These are phyloP conservation scores for Eurystomus glaucurus DNA, from an alignment of 2,797 vertebrate species.

Conservation along the genomic window DNA sequence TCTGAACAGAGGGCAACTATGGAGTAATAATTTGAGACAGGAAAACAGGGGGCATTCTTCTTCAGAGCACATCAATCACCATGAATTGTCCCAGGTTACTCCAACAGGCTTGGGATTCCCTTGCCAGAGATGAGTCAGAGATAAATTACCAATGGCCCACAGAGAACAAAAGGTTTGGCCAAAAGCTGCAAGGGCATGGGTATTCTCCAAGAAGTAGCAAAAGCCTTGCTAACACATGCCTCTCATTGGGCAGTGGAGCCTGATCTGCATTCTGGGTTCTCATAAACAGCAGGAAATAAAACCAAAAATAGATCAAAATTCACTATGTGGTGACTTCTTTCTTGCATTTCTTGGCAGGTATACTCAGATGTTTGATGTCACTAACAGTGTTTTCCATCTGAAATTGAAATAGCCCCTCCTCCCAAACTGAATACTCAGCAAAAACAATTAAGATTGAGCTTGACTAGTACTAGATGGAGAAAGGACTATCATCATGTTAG, in stretches of 20 bases:
- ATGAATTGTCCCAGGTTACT: conserved; percentile 49
- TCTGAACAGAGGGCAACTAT: background rate
- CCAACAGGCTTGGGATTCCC: conserved; percentile 32
- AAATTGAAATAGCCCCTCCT: background rate
- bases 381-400: conserved; percentile 6
- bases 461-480: background rate
- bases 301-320: conserved; percentile 61
- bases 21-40: conserved; percentile 26
- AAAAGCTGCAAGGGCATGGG: conserved; percentile 26
- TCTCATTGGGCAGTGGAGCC: background rate
- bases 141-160: conserved; percentile 12
- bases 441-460: background rate
- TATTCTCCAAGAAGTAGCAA: conserved; percentile 48
- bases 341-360: conserved; percentile 55
- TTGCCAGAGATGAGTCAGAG: conserved; percentile 53
- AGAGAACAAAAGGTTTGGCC: conserved; percentile 59
- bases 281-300: conserved; percentile 63
- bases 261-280: conserved; percentile 43
- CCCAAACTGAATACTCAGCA: background rate
- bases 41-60: conserved; percentile 11
- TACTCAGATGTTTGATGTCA: conserved; percentile 19
- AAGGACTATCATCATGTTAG: background rate
- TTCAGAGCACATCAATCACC: conserved; percentile 25
- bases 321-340: conserved; percentile 23
- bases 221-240: conserved; percentile 39